These are phyloP conservation scores for Asteroscopus sphinx DNA, from an alignment of 2,888 invertebrate genomes.

Conservation along the genomic window DNA sequence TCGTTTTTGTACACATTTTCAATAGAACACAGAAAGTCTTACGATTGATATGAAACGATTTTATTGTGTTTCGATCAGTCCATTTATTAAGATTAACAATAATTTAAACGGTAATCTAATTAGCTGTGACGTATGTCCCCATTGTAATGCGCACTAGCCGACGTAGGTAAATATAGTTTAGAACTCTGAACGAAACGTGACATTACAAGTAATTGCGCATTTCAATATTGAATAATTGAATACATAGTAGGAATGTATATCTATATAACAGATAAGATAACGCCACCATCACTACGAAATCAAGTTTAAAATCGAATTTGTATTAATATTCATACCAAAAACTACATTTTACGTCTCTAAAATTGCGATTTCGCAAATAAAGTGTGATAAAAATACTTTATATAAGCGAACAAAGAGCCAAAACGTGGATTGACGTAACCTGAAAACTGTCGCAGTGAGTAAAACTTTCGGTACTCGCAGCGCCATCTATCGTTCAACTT, in stretches of 20 bases:
- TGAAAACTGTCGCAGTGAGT: constrained; percentile 59
- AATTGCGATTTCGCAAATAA: constrained; percentile 18
- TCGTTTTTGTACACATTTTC: not conserved
- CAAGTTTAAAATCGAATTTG: constrained; percentile 20
- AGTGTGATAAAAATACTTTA: constrained; percentile 24
- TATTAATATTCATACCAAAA: constrained; percentile 10
- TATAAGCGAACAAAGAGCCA: constrained; percentile 31
- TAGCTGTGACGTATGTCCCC: constrained; percentile 34
- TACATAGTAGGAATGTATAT: constrained; percentile 65
- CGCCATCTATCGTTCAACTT: constrained; percentile 84
- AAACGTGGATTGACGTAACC: constrained; percentile 55
- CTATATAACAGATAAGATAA: constrained; percentile 71
- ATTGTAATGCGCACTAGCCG: constrained; percentile 37
- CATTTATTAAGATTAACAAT: constrained; percentile 20
- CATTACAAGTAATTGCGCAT: constrained; percentile 66
- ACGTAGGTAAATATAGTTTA: constrained; percentile 38
- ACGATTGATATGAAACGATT: constrained; percentile 5
- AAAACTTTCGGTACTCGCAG: constrained; percentile 63
- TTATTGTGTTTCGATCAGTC: constrained; percentile 20
- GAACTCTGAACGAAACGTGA: constrained; percentile 30
- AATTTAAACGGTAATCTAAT: constrained; percentile 41
- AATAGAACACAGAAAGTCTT: constrained; percentile 4
- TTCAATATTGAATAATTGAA: constrained; percentile 65
- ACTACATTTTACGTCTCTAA: not conserved
- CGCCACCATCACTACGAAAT: constrained; percentile 16